Percentiles rank a stretch among this genome's conserved stretches.
Evolutionary conservation across 2,797 vertebrate genomes (phyloP).

Genomic region (Enteromius radiatus): DNA sequence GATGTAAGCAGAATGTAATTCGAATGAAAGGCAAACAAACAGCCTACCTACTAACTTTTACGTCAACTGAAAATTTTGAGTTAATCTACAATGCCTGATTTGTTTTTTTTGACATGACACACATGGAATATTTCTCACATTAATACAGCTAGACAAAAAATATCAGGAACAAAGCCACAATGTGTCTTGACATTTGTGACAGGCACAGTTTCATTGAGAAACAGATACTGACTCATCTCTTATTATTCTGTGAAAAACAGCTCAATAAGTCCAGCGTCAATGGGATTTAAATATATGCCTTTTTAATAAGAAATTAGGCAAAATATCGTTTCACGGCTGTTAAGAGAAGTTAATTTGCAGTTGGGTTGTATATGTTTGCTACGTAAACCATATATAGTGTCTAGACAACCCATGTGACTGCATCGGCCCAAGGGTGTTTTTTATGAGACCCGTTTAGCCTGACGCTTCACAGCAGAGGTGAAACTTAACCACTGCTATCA

Average conservation of each 20-base stretch:
- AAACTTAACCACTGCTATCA: slow-evolving; percentile 36
- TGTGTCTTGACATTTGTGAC: slow-evolving; percentile 2
- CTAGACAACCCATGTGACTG: slow-evolving; percentile 14
- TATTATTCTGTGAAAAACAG: not conserved
- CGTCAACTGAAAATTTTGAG: not conserved
- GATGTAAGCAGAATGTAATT: not conserved
- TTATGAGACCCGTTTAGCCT: slow-evolving; percentile 12
- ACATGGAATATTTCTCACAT: not conserved
- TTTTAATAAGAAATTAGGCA: not conserved
- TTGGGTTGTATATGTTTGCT: not conserved
- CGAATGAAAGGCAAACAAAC: slow-evolving; percentile 1
- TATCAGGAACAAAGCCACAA: slow-evolving; percentile 12
- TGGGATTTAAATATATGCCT: not conserved
- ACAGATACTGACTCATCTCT: not conserved
- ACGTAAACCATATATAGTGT: slow-evolving; percentile 3
- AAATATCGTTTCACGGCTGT: not conserved
- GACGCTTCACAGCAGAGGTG: not conserved
- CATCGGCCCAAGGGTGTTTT: slow-evolving; percentile 21
- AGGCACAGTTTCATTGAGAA: not conserved
- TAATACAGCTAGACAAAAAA: slow-evolving; percentile 4
- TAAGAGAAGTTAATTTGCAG: not conserved
- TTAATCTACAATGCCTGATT: not conserved
- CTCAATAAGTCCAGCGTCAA: not conserved
- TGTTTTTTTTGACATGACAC: not conserved
- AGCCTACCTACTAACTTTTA: not conserved